These are phyloP conservation scores for Myotis findleyi DNA, from an alignment of 2,797 vertebrate species.

Conservation along the genomic window DNA sequence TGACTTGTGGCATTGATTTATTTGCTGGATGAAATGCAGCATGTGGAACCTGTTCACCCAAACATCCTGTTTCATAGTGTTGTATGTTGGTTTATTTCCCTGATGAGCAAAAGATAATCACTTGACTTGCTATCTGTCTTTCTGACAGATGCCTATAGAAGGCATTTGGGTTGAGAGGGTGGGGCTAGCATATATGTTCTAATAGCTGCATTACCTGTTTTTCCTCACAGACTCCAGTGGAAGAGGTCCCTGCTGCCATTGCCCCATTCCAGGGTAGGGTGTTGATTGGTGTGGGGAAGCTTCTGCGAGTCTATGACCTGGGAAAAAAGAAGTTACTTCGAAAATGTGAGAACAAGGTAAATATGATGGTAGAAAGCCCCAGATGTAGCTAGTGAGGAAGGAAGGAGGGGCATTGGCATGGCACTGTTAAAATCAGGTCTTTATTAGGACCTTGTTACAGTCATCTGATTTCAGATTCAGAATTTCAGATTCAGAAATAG, in stretches of 20 bases:
- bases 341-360: slow-evolving; percentile 99
- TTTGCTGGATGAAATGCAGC: not conserved
- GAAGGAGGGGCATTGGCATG: not conserved
- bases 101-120: not conserved
- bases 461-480: not conserved
- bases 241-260: slow-evolving; percentile 98
- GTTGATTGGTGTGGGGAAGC: slow-evolving; percentile 97
- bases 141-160: not conserved
- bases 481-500: not conserved
- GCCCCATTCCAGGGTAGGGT: slow-evolving; percentile 97
- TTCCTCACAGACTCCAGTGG: slow-evolving; percentile 93
- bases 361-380: not conserved
- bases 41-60: not conserved
- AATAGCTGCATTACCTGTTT: not conserved
- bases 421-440: not conserved
- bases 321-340: slow-evolving; percentile 99
- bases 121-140: not conserved
- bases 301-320: slow-evolving; percentile 96
- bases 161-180: not conserved
- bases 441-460: not conserved
- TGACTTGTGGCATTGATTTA: not conserved
- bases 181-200: not conserved
- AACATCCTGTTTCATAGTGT: not conserved
- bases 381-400: not conserved
- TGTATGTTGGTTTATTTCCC: not conserved